These are phyloP conservation scores for Neostethus bicornis DNA, from an alignment of 2,797 vertebrate species.

Conservation along the genomic window DNA sequence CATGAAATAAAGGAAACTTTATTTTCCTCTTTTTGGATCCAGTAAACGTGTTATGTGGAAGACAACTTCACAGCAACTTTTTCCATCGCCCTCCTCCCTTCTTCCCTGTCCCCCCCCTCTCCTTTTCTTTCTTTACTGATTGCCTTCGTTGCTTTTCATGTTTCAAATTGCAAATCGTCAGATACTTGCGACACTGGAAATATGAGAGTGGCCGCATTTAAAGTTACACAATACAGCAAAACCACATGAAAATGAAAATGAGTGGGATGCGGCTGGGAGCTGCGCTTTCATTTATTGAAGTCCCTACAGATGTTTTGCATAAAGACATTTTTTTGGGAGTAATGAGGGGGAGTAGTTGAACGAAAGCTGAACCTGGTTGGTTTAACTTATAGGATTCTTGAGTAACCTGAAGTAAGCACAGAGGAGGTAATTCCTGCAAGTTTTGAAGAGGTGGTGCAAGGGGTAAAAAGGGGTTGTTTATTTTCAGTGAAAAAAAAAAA, in stretches of 20 bases:
- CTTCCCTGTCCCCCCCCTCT: neutral
- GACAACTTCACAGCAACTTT: constrained; percentile 33
- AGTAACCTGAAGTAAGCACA: constrained; percentile 33
- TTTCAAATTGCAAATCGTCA: constrained; percentile 64
- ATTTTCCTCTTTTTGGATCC: constrained; percentile 45
- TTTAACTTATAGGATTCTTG: constrained; percentile 54
- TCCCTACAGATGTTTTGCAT: constrained; percentile 86
- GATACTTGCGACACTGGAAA: constrained; percentile 75
- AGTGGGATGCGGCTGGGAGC: constrained; percentile 83
- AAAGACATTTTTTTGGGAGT: constrained; percentile 74
- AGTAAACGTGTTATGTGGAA: constrained; percentile 40
- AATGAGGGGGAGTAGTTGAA: constrained; percentile 75
- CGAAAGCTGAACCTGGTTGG: constrained; percentile 75
- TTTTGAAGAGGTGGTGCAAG: neutral
- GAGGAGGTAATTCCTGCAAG: constrained; percentile 31
- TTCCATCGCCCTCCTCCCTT: neutral
- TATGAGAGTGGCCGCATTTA: constrained; percentile 73
- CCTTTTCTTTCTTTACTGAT: constrained; percentile 48
- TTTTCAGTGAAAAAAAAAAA: constrained; percentile 8
- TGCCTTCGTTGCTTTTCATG: constrained; percentile 57
- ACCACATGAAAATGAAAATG: constrained; percentile 82
- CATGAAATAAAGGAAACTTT: constrained; percentile 5
- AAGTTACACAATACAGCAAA: constrained; percentile 82
- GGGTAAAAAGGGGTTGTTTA: neutral
- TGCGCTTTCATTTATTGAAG: constrained; percentile 82